phyloP scores from a whole-genome alignment of 2,797 vertebrate species.

The Acanthurus leucopareius region DNA sequence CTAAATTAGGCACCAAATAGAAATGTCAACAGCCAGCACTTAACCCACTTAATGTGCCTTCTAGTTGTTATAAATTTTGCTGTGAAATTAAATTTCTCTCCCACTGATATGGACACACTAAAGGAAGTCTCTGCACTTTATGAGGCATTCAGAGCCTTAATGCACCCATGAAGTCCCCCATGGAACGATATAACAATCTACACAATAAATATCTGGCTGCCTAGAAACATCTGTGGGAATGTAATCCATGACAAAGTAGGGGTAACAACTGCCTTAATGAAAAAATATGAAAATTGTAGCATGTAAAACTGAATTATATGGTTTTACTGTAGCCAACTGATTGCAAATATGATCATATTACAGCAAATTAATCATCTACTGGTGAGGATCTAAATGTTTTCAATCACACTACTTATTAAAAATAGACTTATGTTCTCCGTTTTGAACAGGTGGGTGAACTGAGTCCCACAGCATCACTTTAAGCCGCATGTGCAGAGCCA shows the following conservation, averaged over 20 bases:
- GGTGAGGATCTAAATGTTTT: slow-evolving; percentile 16
- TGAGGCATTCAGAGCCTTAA: slow-evolving; percentile 65
- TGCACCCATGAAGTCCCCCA: slow-evolving; percentile 67
- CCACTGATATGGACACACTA: slow-evolving; percentile 53
- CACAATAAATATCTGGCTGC: slow-evolving; percentile 71
- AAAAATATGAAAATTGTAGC: not conserved
- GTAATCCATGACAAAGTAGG: slow-evolving; percentile 51
- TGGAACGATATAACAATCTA: slow-evolving; percentile 75
- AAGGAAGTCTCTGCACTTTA: slow-evolving; percentile 72
- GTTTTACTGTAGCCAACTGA: slow-evolving; percentile 20
- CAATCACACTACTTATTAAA: slow-evolving; percentile 19
- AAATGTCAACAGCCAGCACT: slow-evolving; percentile 67
- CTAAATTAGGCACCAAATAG: slow-evolving; percentile 55
- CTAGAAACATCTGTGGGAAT: slow-evolving; percentile 70
- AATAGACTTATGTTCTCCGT: slow-evolving; percentile 7
- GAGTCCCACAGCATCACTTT: not conserved
- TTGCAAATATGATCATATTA: not conserved
- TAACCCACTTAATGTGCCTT: slow-evolving; percentile 53
- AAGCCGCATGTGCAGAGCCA: not conserved
- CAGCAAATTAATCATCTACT: slow-evolving; percentile 34
- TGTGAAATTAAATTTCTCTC: slow-evolving; percentile 75
- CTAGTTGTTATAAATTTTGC: slow-evolving; percentile 64
- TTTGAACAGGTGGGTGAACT: not conserved
- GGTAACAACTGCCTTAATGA: slow-evolving; percentile 35
- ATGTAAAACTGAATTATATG: not conserved